Base-by-base conservation (phyloP, 2,113 vertebrate genomes). In the Ochotona princeps region DNA sequence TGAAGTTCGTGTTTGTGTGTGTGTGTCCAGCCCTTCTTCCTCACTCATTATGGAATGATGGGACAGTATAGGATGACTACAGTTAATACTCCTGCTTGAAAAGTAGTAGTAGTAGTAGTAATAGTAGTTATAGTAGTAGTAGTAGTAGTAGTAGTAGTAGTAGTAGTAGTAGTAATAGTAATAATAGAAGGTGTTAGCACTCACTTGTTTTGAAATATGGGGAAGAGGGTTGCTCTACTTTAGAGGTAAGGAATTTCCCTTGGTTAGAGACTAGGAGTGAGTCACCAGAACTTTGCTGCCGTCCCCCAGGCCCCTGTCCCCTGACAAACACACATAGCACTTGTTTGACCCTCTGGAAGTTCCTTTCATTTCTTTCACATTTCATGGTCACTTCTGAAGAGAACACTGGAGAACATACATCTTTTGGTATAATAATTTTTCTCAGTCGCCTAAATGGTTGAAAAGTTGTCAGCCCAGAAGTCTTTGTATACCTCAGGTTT, bases 1-100 rank as follows among this genome's bases (percentile, higher is more conserved):
- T 66, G 65, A 10, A 70, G 12, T 49, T 1, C 23, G 4, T 65
- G 11, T 51, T 9, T 75, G 4, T 76, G 21, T 49, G 21, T 54
- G 51, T 35, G 35, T 23, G 28, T 44, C n/a, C n/a, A 44, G 32
- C 54, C 28, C 54, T 10, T 32, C 12, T 35, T 61, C 26, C 32
- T 87, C 38, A 65, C 5, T 32, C 47, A 28, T 30, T 38, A n/a
- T 61, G 15, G 9, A 57, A 60, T 86, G 66, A 60, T 60, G 30
- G 30, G 67, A 81, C 49, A 86, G 35, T 23, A 25, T 30, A 82
- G 26, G 14, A 25, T 38, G 54, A 57, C 17, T 76, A 6, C 26
- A 83, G 7, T 87, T 63, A 91, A 76, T 21, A 49, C 35, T 91
- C 4, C 38, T 69, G 38, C 21, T 94, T 30, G 61, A 87, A 87